A percentile compares a stretch with the other conserved stretches of the same genome.
Evolutionary conservation across 2,797 vertebrate species (phyloP).

Genomic region (Pantherophis vulpinus): DNA sequence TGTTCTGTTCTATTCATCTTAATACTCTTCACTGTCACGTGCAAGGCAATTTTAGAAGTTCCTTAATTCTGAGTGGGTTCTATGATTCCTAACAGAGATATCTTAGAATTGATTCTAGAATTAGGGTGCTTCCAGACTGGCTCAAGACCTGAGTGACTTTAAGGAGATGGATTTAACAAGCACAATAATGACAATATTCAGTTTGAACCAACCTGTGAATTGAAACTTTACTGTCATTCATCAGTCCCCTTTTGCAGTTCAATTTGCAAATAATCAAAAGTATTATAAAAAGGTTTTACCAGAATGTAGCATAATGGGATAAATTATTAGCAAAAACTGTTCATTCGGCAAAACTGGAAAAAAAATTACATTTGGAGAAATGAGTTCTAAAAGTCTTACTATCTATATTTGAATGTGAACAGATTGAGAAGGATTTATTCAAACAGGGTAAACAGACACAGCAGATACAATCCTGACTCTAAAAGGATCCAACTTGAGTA

Average conservation of each 20-base stretch:
- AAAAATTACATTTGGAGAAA: background rate
- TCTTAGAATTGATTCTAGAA: background rate
- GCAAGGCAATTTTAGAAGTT: background rate
- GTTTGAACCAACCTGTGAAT: background rate
- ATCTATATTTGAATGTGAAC: background rate
- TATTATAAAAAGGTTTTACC: background rate
- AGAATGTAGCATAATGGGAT: background rate
- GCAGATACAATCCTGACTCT: background rate
- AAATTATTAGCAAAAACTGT: background rate
- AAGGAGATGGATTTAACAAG: background rate
- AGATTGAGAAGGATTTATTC: background rate
- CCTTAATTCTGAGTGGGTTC: background rate
- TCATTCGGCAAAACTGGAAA: background rate
- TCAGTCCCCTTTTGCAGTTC: background rate
- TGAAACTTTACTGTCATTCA: background rate
- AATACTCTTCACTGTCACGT: background rate
- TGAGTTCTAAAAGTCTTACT: background rate
- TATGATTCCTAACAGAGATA: background rate
- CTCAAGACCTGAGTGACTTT: background rate
- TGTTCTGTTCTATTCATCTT: too few relatives aligned
- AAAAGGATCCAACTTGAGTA: background rate
- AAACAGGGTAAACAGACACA: background rate
- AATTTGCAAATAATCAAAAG: background rate
- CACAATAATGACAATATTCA: background rate
- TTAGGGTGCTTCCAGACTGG: background rate